phyloP scores from a whole-genome alignment of 2,888 invertebrate genomes.

The Xestia c-nigrum region DNA sequence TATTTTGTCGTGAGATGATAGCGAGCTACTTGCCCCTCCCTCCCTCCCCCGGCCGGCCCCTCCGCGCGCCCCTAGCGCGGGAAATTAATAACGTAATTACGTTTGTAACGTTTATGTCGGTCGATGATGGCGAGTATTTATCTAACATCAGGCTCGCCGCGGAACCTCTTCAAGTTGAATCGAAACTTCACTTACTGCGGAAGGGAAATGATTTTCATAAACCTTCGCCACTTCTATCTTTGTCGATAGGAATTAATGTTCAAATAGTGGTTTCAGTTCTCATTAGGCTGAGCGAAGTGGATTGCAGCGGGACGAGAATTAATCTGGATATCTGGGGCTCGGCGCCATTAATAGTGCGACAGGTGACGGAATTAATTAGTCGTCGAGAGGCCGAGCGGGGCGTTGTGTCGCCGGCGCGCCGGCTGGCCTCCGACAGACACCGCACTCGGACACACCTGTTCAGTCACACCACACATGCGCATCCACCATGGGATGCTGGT shows the following conservation, averaged over 20 bases:
- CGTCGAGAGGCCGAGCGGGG: conserved; percentile 9
- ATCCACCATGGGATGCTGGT: not conserved
- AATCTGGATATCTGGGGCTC: conserved; percentile 28
- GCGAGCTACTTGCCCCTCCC: not conserved
- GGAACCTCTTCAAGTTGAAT: conserved; percentile 69
- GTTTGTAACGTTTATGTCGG: conserved; percentile 54
- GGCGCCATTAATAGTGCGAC: conserved; percentile 32
- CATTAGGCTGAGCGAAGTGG: conserved; percentile 29
- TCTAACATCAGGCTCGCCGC: conserved; percentile 63
- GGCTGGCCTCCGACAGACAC: not conserved
- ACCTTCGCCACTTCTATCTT: conserved; percentile 10
- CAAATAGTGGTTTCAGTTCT: conserved; percentile 35
- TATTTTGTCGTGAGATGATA: conserved; percentile 24
- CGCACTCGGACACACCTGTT: not conserved
- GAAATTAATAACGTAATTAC: conserved; percentile 59
- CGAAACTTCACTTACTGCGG: conserved; percentile 62
- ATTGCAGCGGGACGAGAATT: conserved; percentile 19
- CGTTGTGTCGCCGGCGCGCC: not conserved
- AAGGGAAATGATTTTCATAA: conserved; percentile 30
- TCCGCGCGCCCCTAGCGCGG: not conserved
- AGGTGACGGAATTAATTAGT: conserved; percentile 49
- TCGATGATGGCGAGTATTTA: conserved; percentile 65
- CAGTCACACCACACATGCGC: not conserved
- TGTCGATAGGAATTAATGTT: conserved; percentile 37
- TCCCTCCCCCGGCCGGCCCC: not conserved